Evolutionary conservation across 2,113 vertebrate species (phyloP), one percentile per base, ranked within the genome.

Genomic region (Uria lomvia): DNA sequence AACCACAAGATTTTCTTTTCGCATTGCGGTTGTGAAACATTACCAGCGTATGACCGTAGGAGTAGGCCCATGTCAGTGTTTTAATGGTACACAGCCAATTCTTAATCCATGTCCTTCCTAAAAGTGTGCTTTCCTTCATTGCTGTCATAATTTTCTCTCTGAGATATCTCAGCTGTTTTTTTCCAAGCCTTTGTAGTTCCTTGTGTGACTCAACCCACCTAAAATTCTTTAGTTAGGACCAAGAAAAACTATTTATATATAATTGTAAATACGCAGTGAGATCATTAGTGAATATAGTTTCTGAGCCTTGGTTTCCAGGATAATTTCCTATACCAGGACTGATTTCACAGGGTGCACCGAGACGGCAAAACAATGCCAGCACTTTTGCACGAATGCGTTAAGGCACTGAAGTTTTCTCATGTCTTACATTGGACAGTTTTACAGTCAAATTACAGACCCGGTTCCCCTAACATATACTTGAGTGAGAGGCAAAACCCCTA

Each of bases 221-320:
- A 83, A 94, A 90, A 90, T 70, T 85, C 62, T 92, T 91, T 38
- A 42, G 27, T 62, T 92, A 62, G 71, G 23, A 96, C 67, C 82
- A 90, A 92, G 53, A 55, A 94, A 94, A 87, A 36, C 38, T 76
- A 29, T 38, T 96, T 96, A 9, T 76, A 62, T 59, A 3, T 59
- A 91, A 93, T n/a, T 92, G 22, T 55, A 83, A 88, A 70, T 49
- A 86, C 0, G 1, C 16, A 38, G 62, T 66, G 92, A 90, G 74
- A 55, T 77, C 59, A 74, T 80, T 77, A 86, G 29, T 36, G 50
- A 88, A 59, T 63, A 53, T 12, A 38, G 32, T 85, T 87, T 63
- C 80, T 85, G 70, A 81, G 18, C 21, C 12, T 17, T n/a, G 40
- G 15, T 45, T 89, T 88, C 59, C 76, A 84, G 42, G 26, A 50